Evolutionary conservation across 2,888 invertebrate species (phyloP), one percentile per base, ranked within the genome.

Genomic region (Trichopria drosophilae): DNA sequence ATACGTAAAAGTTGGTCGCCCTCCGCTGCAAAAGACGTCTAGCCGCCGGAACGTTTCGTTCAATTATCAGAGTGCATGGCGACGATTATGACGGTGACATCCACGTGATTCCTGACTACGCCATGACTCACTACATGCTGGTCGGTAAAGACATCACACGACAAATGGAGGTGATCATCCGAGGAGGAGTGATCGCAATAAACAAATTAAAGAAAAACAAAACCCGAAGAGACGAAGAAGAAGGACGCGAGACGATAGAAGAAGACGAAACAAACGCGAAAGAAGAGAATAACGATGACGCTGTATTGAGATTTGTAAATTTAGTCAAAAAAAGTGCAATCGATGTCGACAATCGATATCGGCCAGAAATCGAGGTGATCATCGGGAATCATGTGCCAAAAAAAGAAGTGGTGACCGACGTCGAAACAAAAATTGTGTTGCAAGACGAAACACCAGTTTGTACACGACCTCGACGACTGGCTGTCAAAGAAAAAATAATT

Each of bases 371-470:
- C 16, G 24, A 32, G 6, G 19, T 45, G 6, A 20, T 54, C 1
- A 22, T 56, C n/a, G 6, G 28, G 2, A 10, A 44, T 13, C 60
- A 53, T 37, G 6, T 19, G 9, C 49, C 53, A 1, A 15, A 34
- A 7, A 29, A 26, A 16, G 22, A 13, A 2, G 19, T 13, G 18
- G 26, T 10, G 9, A 29, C 49, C 1, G 10, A 22, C 20, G 29
- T 51, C 7, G 31, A 53, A 18, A 28, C 44, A 26, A 50, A 28
- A 35, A 50, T 53, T 12, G 19, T 51, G 12, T 24, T 53, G 4
- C 26, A 51, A 22, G 45, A 44, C 23, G 53, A 49, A 18, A 45
- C 4, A 6, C 45, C 53, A 10, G 39, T 53, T 0, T 39, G 35
- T 23, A 15, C 18, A 19, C n/a, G 40, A 5, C 53, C 44, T 1